Conservation (phyloP, 2,797 vertebrate genomes). For the Cygnus olor region DNA sequence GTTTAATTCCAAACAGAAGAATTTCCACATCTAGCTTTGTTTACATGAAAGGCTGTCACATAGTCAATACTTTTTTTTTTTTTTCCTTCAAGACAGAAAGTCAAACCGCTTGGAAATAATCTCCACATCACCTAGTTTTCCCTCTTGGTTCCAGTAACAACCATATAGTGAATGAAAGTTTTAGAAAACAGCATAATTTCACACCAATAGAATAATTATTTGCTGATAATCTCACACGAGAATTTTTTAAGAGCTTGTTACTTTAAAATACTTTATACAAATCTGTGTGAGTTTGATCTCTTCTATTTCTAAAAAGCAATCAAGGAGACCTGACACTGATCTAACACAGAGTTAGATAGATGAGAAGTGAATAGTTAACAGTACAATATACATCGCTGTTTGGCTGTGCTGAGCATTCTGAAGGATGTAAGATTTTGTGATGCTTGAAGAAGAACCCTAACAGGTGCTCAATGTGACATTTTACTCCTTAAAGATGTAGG, state of each 20-base stretch:
- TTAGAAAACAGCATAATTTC: background rate
- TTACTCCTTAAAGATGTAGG: background rate
- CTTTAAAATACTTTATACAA: background rate
- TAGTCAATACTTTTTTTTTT: background rate
- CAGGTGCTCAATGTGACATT: background rate
- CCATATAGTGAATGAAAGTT: background rate
- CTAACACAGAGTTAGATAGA: background rate
- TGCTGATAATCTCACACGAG: background rate
- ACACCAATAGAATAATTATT: background rate
- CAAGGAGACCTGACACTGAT: background rate
- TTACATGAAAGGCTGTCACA: background rate
- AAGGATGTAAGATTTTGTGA: background rate
- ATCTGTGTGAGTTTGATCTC: background rate
- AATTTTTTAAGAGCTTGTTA: background rate
- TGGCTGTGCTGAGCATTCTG: background rate
- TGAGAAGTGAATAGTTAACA: background rate
- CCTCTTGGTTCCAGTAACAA: background rate
- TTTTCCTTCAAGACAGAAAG: background rate
- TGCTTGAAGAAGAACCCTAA: background rate
- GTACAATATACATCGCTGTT: background rate
- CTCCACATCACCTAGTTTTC: background rate
- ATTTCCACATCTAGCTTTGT: background rate
- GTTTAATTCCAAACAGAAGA: background rate
- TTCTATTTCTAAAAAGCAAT: background rate
- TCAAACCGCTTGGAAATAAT: conserved; percentile 12